phyloP scores from a whole-genome alignment of 2,888 invertebrate species.

The Cheilosia vernalis region DNA sequence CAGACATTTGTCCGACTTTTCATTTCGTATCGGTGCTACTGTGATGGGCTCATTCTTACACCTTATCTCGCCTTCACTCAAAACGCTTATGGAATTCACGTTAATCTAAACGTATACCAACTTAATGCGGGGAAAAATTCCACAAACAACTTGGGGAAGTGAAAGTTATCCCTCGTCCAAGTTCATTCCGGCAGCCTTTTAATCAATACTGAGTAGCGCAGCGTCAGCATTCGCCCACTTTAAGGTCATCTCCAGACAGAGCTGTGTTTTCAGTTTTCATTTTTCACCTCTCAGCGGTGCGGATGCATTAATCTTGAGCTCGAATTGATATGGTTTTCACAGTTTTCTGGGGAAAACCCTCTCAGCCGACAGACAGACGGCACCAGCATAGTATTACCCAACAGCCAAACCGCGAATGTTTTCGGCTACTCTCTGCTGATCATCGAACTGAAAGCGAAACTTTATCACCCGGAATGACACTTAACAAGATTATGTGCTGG shows the following conservation, averaged over 20 bases:
- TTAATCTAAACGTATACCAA: slow-evolving; percentile 30
- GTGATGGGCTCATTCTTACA: slow-evolving; percentile 33
- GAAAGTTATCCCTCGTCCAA: slow-evolving; percentile 10
- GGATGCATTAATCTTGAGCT: slow-evolving; percentile 40
- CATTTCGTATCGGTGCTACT: background rate
- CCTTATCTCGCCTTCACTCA: slow-evolving; percentile 32
- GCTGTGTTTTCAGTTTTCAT: background rate
- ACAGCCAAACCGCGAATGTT: slow-evolving; percentile 8
- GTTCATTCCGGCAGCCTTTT: slow-evolving; percentile 25
- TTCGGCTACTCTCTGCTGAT: slow-evolving; percentile 19
- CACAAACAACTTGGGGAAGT: slow-evolving; percentile 13
- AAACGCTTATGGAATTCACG: slow-evolving; percentile 33
- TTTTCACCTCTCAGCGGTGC: slow-evolving; percentile 4
- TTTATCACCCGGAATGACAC: slow-evolving; percentile 54
- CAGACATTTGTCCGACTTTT: slow-evolving; percentile 36
- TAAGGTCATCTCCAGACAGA: slow-evolving; percentile 30
- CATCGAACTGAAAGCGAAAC: slow-evolving; percentile 66
- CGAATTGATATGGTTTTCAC: slow-evolving; percentile 22
- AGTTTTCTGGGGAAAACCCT: slow-evolving; percentile 30
- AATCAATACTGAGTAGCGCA: slow-evolving; percentile 3
- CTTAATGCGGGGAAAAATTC: slow-evolving; percentile 20
- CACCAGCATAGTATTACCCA: slow-evolving; percentile 48
- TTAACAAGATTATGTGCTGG: slow-evolving; percentile 27
- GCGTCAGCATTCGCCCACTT: slow-evolving; percentile 36
- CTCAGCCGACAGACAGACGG: slow-evolving; percentile 18